Percentiles rank a stretch among this genome's conserved stretches.
Evolutionary conservation across 2,113 vertebrate genomes (phyloP).

Genomic region (Aspiorhynchus laticeps): DNA sequence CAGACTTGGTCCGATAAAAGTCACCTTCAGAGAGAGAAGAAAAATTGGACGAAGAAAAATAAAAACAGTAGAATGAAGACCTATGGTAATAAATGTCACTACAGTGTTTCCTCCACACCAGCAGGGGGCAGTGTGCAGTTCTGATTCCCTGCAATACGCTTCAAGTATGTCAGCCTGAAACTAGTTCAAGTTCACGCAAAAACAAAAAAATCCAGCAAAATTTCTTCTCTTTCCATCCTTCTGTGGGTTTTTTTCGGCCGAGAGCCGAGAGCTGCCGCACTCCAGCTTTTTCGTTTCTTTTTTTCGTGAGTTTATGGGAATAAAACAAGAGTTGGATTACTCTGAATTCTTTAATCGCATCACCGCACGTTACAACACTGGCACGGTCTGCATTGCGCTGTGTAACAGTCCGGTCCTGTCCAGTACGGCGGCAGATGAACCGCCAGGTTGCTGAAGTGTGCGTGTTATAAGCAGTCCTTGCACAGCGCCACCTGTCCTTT

Average conservation of each 20-base stretch:
- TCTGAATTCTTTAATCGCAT: neutral
- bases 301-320: neutral
- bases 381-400: neutral
- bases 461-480: conserved; percentile 89
- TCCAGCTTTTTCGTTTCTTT: neutral
- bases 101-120: conserved; percentile 48
- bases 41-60: neutral
- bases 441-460: neutral
- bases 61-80: neutral
- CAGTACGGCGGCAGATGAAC: neutral
- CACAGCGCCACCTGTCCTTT: conserved; percentile 98
- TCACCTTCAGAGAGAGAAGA: neutral
- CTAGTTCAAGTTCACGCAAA: neutral
- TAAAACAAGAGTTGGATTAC: neutral
- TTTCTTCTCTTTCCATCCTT: neutral
- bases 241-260: neutral
- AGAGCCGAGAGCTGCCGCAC: conserved; percentile 8
- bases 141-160: conserved; percentile 30
- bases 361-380: neutral
- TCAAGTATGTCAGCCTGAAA: conserved; percentile 62
- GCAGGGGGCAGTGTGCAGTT: conserved; percentile 49
- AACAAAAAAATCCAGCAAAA: conserved; percentile 6
- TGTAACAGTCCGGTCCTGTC: neutral
- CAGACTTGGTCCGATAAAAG: neutral
- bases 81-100: neutral